Base-by-base conservation (phyloP, 1,140 invertebrate species). In the Ylistrum balloti region DNA sequence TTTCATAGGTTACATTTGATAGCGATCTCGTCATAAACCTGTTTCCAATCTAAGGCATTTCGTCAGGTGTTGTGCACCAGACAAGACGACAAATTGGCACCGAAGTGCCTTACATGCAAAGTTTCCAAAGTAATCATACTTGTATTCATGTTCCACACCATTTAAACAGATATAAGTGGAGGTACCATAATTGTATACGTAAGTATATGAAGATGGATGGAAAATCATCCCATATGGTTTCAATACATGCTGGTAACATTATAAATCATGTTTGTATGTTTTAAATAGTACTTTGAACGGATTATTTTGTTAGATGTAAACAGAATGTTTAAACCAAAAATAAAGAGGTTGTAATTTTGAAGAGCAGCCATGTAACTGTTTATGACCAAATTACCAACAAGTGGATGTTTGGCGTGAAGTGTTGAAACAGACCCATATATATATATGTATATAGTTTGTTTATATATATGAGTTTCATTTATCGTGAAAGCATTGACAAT, bases 31-130 rank as follows among this genome's bases (percentile, higher is more conserved):
- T 74, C 56, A 28, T 28, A 74, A 74, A 74, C 56, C 56, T 74
- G 56, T 74, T 74, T 74, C 56, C 56, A 74, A 74, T 74, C 56
- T 17, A n/a, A 45, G 41, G 20, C 41, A 45, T 74, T 74, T 74
- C 22, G 56, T 74, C 56, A 74, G 56, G 56, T 74, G 56, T 74
- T 74, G n/a, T 74, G 56, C 56, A 74, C 56, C 56, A 74, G 56
- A 74, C 56, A 74, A 28, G 56, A 74, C 56, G 56, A 74, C 56
- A 74, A 74, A 74, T 74, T 74, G 56, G 56, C 56, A 74, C 20
- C 56, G n/a, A 74, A 74, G 56, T 74, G 56, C 56, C 56, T 74
- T 74, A 74, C 56, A 17, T 74, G 17, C n/a, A 28, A 74, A 9
- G 56, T 28, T 74, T 74, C 10, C 41, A 45, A 45, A 74, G 56